Evolutionary conservation across 2,113 vertebrate species (phyloP).

Genomic region (Stomatorhinus ivindoensis): DNA sequence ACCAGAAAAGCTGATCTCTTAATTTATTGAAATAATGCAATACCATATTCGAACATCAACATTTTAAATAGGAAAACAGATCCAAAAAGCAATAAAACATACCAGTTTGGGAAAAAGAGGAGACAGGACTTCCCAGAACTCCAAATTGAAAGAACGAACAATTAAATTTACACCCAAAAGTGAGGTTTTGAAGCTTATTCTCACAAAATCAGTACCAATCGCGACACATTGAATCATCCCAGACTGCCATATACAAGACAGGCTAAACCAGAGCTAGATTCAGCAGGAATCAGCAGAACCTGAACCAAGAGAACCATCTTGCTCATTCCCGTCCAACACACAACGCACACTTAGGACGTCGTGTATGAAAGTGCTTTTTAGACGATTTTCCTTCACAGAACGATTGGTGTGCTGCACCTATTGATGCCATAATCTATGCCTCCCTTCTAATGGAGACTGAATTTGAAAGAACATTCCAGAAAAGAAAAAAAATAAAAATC

Average conservation of each 20-base stretch:
- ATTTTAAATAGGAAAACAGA: slow-evolving; percentile 49
- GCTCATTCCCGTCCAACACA: neutral
- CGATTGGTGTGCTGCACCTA: neutral
- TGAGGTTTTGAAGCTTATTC: slow-evolving; percentile 14
- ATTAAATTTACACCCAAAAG: slow-evolving; percentile 4
- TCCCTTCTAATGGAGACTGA: neutral
- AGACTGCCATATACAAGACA: slow-evolving; percentile 38
- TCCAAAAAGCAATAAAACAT: slow-evolving; percentile 41
- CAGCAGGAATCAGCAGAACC: neutral
- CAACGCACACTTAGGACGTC: neutral
- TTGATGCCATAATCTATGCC: neutral
- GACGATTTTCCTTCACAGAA: neutral
- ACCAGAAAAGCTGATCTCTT: slow-evolving; percentile 38
- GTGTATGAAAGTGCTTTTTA: neutral
- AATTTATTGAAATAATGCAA: slow-evolving; percentile 66
- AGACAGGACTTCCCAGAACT: slow-evolving; percentile 32
- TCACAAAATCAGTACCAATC: slow-evolving; percentile 30
- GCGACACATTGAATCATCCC: slow-evolving; percentile 13
- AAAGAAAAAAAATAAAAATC: neutral
- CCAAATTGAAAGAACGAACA: slow-evolving; percentile 25
- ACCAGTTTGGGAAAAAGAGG: slow-evolving; percentile 33
- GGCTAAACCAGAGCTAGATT: slow-evolving; percentile 22
- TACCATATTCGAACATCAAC: slow-evolving; percentile 45
- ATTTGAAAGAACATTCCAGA: neutral
- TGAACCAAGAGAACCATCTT: neutral